A percentile compares a stretch with the other conserved stretches of the same genome.
phyloP scores from a whole-genome alignment of 2,113 vertebrate species.

The Corythornis vintsioides region DNA sequence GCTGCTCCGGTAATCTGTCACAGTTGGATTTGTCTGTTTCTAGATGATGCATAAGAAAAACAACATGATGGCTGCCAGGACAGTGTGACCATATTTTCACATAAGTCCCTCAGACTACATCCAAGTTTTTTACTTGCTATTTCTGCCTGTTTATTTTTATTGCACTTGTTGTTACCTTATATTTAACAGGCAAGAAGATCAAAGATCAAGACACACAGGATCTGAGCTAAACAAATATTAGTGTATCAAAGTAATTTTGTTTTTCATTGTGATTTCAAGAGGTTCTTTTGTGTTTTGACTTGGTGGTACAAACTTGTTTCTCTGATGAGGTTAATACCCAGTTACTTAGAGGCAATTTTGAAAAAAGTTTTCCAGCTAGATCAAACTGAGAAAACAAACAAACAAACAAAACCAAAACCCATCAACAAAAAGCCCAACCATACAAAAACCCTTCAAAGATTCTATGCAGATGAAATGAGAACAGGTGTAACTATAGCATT shows the following conservation, averaged over 20 bases:
- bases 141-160: not conserved
- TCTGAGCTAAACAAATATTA: not conserved
- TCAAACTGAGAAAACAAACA: rapidly evolving
- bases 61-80: not conserved
- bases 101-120: not conserved
- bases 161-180: not conserved
- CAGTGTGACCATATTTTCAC: not conserved
- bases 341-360: not conserved
- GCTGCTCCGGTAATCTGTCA: not conserved
- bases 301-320: not conserved
- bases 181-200: not conserved
- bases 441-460: not conserved
- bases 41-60: not conserved
- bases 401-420: not conserved
- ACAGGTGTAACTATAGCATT: not conserved
- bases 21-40: not conserved
- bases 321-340: not conserved
- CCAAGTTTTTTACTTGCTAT: not conserved
- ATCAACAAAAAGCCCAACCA: rapidly evolving
- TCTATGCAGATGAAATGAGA: not conserved
- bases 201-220: not conserved
- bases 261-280: not conserved
- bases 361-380: not conserved
- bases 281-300: not conserved
- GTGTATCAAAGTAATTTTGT: not conserved